Evolutionary conservation across 2,888 invertebrate genomes (phyloP).

Genomic region (Oscheius myriophilus): DNA sequence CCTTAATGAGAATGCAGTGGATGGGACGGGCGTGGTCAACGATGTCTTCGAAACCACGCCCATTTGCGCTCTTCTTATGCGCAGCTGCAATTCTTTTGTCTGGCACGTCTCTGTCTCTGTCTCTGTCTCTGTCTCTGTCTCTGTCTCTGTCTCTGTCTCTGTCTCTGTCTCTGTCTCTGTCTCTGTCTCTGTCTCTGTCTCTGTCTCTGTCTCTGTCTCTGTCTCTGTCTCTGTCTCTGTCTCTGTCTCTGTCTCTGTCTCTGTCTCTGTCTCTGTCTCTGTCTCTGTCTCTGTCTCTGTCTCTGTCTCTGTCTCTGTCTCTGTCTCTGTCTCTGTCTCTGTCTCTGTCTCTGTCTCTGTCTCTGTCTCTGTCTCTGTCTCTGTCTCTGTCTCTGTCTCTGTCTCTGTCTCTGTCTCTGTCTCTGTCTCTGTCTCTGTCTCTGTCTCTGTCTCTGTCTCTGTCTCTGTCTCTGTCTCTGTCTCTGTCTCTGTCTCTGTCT

Average conservation of each 20-base stretch:
- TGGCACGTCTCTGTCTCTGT: not conserved
- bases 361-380: constrained; percentile 1
- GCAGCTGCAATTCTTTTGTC: not conserved
- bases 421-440: not conserved
- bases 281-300: not conserved
- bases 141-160: not conserved
- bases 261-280: not conserved
- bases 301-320: not conserved
- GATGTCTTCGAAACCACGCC: not conserved
- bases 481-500: not conserved
- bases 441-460: not conserved
- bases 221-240: not conserved
- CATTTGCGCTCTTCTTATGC: not conserved
- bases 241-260: constrained; percentile 1
- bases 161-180: not conserved
- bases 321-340: not conserved
- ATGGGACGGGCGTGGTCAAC: not conserved
- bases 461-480: not conserved
- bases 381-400: not conserved
- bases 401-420: not conserved
- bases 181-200: not conserved
- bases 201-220: not conserved
- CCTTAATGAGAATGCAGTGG: too few relatives aligned
- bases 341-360: not conserved
- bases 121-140: constrained; percentile 1